Evolutionary conservation across 2,797 vertebrate species (phyloP), one percentile per base, ranked within the genome.

Genomic region (Lerista edwardsae): DNA sequence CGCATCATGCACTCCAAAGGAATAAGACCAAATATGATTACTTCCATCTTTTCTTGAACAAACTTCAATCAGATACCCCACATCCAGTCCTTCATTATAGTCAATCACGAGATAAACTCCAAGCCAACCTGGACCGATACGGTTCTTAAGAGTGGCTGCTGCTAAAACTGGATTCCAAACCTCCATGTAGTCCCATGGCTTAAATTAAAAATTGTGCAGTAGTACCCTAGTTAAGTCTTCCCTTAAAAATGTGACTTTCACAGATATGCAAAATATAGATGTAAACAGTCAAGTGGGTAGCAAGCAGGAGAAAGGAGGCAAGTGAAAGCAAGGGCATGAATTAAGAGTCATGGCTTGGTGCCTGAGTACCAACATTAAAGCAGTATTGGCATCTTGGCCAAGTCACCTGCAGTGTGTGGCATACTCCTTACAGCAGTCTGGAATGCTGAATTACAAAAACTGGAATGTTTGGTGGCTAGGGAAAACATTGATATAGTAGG

Each of bases 321-420:
- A 88, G 82, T 90, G 80, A 87, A 81, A 90, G 67, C 44, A 84
- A 89, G 86, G 84, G 75, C 86, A 69, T 84, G 80, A 87, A 81
- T 51, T 3, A 0, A 68, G 69, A 76, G 71, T 78, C 57, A 85
- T 89, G 84, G 86, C 89, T 84, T 73, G 83, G 11, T 75, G 27
- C 75, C 39, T 90, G 90, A 80, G 73, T 74, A 87, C 74, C 87
- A 79, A 79, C 44, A 11, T 78, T 86, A 90, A 86, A 74, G 55
- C 75, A 3, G n/a, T 88, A 72, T 71, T 69, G 84, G 2, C 78
- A 80, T 89, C 81, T 86, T 5, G 3, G 86, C 62, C 41, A 0
- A 31, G 68, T 5, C 25, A 47, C 6, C 61, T n/a, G 47, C 47
- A 57, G 1, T 12, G 75, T 39, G 80, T 61, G 69, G 23, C 2